phyloP scores from a whole-genome alignment of 2,113 vertebrate species.

The Deroptyus accipitrinus region DNA sequence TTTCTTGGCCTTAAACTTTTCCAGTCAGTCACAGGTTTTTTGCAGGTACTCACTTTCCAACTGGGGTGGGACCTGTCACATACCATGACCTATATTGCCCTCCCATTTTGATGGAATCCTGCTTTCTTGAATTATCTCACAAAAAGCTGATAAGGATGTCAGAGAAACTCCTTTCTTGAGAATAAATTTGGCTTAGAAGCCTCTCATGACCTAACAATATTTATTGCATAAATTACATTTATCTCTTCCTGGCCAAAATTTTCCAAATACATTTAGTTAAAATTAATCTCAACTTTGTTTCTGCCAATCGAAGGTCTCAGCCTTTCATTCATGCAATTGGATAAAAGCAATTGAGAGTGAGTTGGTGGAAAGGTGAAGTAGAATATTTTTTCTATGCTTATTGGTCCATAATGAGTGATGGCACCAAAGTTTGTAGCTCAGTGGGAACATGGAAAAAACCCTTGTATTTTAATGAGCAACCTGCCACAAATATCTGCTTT shows the following conservation, averaged over 20 bases:
- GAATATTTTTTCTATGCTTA: background rate
- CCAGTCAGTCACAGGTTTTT: background rate
- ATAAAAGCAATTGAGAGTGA: background rate
- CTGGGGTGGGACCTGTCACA: background rate
- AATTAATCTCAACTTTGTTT: background rate
- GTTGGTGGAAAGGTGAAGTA: background rate
- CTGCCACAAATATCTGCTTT: background rate
- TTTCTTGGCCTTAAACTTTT: background rate
- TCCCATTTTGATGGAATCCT: background rate
- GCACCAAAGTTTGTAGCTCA: background rate
- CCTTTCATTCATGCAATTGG: background rate
- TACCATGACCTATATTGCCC: background rate
- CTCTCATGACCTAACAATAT: background rate
- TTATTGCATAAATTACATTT: background rate
- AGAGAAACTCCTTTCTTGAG: background rate
- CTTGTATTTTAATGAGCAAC: background rate
- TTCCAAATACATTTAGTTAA: background rate
- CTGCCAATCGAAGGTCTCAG: background rate
- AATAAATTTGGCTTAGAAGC: background rate
- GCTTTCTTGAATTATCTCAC: background rate
- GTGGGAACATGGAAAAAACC: background rate
- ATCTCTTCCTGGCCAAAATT: background rate
- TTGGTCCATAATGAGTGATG: background rate
- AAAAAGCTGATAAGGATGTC: background rate
- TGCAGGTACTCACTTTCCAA: background rate